These are phyloP conservation scores for Acanthosepion lycidas DNA, from an alignment of 2,888 invertebrate genomes.

Conservation along the genomic window DNA sequence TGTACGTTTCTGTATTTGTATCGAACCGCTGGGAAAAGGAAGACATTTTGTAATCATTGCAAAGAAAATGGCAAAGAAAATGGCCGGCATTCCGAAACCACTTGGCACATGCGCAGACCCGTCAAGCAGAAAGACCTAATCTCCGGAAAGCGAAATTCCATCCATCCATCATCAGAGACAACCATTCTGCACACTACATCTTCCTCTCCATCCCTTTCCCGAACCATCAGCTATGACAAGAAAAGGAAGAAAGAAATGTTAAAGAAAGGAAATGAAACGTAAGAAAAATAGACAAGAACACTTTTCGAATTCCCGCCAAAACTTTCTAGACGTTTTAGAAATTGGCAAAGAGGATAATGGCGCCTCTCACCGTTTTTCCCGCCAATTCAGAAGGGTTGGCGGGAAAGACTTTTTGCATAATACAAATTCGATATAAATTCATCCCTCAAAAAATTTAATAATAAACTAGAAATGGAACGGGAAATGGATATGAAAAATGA, in stretches of 20 bases:
- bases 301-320: constrained; percentile 33
- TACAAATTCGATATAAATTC: background rate
- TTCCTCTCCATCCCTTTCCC: background rate
- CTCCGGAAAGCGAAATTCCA: background rate
- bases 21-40: background rate
- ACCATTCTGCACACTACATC: background rate
- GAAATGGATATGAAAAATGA: constrained; percentile 22
- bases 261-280: constrained; percentile 21
- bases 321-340: constrained; percentile 33
- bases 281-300: constrained; percentile 18
- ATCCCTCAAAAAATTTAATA: background rate
- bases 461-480: background rate
- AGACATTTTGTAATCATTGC: constrained; percentile 33
- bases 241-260: constrained; percentile 2
- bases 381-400: background rate
- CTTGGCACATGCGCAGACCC: constrained; percentile 7
- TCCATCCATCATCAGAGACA: constrained; percentile 1
- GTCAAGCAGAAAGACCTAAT: constrained; percentile 33
- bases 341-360: constrained; percentile 21
- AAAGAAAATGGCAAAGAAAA: constrained; percentile 8
- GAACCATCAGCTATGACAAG: background rate
- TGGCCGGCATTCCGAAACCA: constrained; percentile 33
- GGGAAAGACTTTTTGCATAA: background rate
- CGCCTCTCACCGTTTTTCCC: constrained; percentile 15
- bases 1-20: background rate